Percentiles rank a stretch among this genome's conserved stretches.
phyloP scores from a whole-genome alignment of 2,113 vertebrate species.

The Poeciliopsis occidentalis region DNA sequence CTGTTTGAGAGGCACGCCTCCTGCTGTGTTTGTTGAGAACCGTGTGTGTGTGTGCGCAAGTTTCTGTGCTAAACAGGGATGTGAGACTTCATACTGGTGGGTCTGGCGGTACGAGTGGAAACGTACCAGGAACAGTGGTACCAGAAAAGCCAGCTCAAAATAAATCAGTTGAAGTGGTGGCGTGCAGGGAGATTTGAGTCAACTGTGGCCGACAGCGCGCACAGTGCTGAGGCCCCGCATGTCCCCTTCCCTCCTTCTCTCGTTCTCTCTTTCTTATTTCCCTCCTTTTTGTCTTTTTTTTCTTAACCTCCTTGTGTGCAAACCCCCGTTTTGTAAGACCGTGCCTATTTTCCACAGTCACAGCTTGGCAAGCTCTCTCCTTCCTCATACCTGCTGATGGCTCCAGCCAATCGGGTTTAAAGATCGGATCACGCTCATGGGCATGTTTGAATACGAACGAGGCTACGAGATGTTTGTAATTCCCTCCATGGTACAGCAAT shows the following conservation, averaged over 20 bases:
- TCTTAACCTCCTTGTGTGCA: constrained; percentile 7
- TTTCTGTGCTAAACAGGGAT: constrained; percentile 28
- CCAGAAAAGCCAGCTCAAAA: constrained; percentile 6
- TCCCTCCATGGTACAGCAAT: constrained; percentile 40
- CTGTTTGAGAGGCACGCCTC: constrained; percentile 21
- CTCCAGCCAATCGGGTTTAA: constrained; percentile 42
- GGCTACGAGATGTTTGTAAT: constrained; percentile 69
- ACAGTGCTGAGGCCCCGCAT: not conserved
- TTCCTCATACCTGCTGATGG: constrained; percentile 68
- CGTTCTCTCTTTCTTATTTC: not conserved
- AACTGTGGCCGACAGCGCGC: not conserved
- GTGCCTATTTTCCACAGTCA: constrained; percentile 13
- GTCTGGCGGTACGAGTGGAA: constrained; percentile 43
- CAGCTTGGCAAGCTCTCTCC: constrained; percentile 20
- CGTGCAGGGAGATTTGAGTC: not conserved
- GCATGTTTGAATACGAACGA: constrained; percentile 64
- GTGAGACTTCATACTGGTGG: constrained; percentile 32
- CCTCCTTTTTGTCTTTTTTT: not conserved
- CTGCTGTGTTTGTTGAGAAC: constrained; percentile 17
- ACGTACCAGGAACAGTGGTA: constrained; percentile 17
- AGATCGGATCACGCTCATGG: constrained; percentile 4
- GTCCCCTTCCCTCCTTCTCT: not conserved
- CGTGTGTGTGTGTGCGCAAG: constrained; percentile 6
- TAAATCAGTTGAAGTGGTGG: constrained; percentile 29
- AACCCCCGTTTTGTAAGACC: constrained; percentile 45